These are phyloP conservation scores for Sebastes trivittatus DNA, from an alignment of 2,797 vertebrate genomes.

Conservation along the genomic window DNA sequence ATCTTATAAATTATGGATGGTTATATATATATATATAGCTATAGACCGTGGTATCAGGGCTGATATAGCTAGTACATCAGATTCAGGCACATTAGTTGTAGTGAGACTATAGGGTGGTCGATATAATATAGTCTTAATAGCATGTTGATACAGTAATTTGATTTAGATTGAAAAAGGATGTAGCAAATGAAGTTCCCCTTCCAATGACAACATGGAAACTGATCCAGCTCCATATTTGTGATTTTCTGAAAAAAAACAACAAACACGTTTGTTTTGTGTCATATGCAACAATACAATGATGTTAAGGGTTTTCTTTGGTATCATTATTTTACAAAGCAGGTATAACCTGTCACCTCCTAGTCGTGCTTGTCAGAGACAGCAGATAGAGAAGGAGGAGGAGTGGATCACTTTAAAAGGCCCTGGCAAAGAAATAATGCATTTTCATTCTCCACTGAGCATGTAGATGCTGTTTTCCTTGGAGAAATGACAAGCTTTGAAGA, in stretches of 20 bases:
- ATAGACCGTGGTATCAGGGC: background rate
- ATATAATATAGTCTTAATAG: background rate
- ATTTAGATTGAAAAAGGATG: constrained; percentile 1
- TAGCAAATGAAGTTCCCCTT: background rate
- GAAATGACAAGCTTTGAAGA: constrained; percentile 49
- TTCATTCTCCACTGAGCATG: constrained; percentile 31
- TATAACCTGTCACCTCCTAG: constrained; percentile 4
- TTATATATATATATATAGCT: background rate
- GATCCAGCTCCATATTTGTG: background rate
- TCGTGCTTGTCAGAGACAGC: constrained; percentile 5
- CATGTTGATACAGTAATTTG: constrained; percentile 2
- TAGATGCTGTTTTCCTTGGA: constrained; percentile 44
- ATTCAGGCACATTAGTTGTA: constrained; percentile 3
- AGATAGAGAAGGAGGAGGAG: background rate
- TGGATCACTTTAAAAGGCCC: constrained; percentile 33
- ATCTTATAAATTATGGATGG: constrained; percentile 9
- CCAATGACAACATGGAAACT: background rate
- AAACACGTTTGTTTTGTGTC: background rate
- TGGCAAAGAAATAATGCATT: constrained; percentile 36
- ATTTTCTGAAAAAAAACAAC: background rate
- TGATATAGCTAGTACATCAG: constrained; percentile 14
- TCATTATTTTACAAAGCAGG: constrained; percentile 4
- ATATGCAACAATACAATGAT: background rate
- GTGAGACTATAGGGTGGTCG: background rate
- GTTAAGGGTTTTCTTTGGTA: background rate